Percentiles rank a stretch among this genome's conserved stretches.
Evolutionary conservation across 2,113 vertebrate species (phyloP).

Genomic region (Leptosomus discolor): DNA sequence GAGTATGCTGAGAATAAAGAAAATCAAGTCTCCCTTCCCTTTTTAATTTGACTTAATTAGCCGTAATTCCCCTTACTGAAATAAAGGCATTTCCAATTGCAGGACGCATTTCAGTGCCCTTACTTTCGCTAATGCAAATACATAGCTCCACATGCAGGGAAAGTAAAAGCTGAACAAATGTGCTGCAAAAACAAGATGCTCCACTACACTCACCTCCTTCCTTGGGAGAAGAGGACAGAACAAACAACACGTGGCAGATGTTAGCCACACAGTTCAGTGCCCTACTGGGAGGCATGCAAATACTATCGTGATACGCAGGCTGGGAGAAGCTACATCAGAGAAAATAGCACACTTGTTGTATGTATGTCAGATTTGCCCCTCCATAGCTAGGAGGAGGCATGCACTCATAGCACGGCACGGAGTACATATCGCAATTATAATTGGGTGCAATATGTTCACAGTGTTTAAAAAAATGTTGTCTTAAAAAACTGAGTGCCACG

Average conservation of each 20-base stretch:
- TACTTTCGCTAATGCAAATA: not conserved
- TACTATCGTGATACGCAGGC: constrained; percentile 17
- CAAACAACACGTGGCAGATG: constrained; percentile 64
- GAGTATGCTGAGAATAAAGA: constrained; percentile 53
- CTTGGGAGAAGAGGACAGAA: constrained; percentile 58
- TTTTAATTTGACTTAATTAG: constrained; percentile 65
- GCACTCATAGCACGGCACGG: constrained; percentile 12
- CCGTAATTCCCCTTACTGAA: not conserved
- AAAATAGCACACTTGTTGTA: constrained; percentile 39
- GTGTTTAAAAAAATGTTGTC: constrained; percentile 15
- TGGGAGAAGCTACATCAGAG: not conserved
- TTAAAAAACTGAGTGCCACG: constrained; percentile 47
- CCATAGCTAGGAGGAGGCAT: constrained; percentile 16
- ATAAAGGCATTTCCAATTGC: constrained; percentile 28
- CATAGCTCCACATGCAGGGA: not conserved
- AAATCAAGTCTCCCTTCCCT: constrained; percentile 43
- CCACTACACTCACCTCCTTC: constrained; percentile 55
- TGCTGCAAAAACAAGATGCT: constrained; percentile 56
- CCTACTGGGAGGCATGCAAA: constrained; percentile 55
- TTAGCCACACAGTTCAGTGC: constrained; percentile 60
- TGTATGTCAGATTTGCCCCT: constrained; percentile 46
- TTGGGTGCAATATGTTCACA: constrained; percentile 65
- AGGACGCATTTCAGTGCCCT: constrained; percentile 22
- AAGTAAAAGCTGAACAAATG: constrained; percentile 49
- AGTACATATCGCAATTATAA: constrained; percentile 55